These are phyloP conservation scores for Hemitrygon akajei DNA, from an alignment of 2,797 vertebrate species.

Conservation along the genomic window DNA sequence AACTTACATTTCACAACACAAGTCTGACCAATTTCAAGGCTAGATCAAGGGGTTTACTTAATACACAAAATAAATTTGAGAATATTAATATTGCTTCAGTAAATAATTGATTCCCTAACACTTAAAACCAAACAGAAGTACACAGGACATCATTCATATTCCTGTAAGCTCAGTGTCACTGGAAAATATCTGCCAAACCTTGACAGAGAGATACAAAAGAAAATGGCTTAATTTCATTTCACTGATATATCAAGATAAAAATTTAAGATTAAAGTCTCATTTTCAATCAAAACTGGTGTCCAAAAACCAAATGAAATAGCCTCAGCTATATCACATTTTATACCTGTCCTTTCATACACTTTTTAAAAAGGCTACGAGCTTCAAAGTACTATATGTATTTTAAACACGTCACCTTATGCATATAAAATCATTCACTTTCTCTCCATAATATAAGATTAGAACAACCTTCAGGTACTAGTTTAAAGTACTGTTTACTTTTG, in stretches of 20 bases:
- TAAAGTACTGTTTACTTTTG: neutral
- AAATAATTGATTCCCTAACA: neutral
- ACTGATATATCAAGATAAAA: neutral
- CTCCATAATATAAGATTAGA: neutral
- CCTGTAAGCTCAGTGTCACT: neutral
- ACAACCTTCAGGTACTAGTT: neutral
- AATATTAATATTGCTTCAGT: neutral
- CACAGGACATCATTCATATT: neutral
- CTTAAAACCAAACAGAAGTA: neutral
- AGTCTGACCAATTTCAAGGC: neutral
- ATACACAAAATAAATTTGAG: neutral
- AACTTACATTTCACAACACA: neutral
- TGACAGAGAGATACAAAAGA: neutral
- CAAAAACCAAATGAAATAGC: neutral
- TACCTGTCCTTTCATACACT: neutral
- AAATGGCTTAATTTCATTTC: neutral
- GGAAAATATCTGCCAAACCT: neutral
- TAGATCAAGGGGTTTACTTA: neutral
- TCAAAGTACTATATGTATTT: neutral
- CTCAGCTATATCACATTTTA: neutral
- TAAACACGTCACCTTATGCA: neutral
- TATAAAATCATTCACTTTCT: neutral
- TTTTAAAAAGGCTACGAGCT: slow-evolving; percentile 1
- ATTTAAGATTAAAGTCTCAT: neutral
- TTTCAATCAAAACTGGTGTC: neutral